Conservation (phyloP, 2,113 vertebrate species). For the Eidolon helvum region DNA sequence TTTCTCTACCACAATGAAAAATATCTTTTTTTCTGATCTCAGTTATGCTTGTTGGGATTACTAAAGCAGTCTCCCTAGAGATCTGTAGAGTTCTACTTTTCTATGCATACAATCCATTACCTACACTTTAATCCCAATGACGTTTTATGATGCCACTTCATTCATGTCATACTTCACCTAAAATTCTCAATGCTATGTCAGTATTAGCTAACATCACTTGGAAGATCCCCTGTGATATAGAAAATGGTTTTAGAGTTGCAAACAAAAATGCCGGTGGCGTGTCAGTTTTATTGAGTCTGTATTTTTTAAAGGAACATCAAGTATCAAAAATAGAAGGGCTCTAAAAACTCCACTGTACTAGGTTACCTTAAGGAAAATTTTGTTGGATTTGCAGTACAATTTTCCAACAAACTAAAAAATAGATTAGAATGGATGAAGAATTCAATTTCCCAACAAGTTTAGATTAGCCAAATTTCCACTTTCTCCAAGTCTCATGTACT, state of each 20-base stretch:
- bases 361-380: slow-evolving; percentile 86
- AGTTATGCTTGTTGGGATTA: neutral
- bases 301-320: neutral
- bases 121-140: neutral
- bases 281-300: neutral
- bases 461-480: slow-evolving; percentile 90
- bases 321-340: neutral
- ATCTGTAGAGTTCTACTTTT: neutral
- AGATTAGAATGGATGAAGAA: slow-evolving; percentile 88
- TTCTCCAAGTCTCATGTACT: slow-evolving; percentile 85
- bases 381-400: slow-evolving; percentile 89
- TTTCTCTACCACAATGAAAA: neutral
- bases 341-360: neutral
- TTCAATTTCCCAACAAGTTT: slow-evolving; percentile 92
- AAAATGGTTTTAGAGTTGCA: neutral
- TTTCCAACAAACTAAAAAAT: slow-evolving; percentile 92
- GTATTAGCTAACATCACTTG: neutral
- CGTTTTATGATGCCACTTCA: neutral
- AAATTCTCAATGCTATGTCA: neutral
- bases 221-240: neutral
- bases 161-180: neutral
- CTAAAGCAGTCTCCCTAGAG: neutral
- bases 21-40: neutral
- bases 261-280: neutral
- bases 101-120: too few species aligned